phyloP scores from a whole-genome alignment of 2,797 vertebrate genomes.

The Antennarius maculatus region DNA sequence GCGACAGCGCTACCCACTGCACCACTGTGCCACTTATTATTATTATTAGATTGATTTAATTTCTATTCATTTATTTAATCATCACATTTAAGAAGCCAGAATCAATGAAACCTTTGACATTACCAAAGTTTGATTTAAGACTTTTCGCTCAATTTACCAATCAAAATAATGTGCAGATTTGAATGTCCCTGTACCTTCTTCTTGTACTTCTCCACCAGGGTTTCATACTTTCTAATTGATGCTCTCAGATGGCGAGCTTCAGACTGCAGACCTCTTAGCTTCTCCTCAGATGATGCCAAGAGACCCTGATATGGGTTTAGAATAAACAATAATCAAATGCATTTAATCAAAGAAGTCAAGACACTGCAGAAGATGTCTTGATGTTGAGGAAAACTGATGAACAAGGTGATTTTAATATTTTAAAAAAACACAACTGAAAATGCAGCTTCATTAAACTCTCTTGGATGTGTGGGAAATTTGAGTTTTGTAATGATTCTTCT shows the following conservation, averaged over 20 bases:
- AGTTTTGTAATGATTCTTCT: not conserved
- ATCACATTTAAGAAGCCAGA: not conserved
- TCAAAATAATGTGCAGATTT: too few species aligned
- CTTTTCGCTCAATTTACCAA: not conserved
- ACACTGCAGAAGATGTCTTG: not conserved
- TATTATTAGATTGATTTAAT: too few species aligned
- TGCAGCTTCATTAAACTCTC: not conserved
- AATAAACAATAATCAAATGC: not conserved
- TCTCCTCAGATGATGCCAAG: constrained; percentile 81
- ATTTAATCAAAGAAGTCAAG: not conserved
- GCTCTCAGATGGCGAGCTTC: constrained; percentile 86
- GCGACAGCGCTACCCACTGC: too few species aligned
- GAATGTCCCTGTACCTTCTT: constrained; percentile 79
- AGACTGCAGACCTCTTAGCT: constrained; percentile 76
- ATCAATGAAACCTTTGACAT: not conserved
- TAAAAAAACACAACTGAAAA: not conserved
- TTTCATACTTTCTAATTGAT: constrained; percentile 84
- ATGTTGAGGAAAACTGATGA: not conserved
- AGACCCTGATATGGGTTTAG: constrained; percentile 33
- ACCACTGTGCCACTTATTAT: too few species aligned
- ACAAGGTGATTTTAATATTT: not conserved
- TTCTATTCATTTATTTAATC: not conserved
- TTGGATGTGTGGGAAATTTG: not conserved
- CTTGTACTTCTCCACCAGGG: constrained; percentile 87
- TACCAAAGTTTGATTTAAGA: not conserved